Evolutionary conservation across 2,113 vertebrate genomes (phyloP), one percentile per base, ranked within the genome.

Genomic region (Cynocephalus volans): DNA sequence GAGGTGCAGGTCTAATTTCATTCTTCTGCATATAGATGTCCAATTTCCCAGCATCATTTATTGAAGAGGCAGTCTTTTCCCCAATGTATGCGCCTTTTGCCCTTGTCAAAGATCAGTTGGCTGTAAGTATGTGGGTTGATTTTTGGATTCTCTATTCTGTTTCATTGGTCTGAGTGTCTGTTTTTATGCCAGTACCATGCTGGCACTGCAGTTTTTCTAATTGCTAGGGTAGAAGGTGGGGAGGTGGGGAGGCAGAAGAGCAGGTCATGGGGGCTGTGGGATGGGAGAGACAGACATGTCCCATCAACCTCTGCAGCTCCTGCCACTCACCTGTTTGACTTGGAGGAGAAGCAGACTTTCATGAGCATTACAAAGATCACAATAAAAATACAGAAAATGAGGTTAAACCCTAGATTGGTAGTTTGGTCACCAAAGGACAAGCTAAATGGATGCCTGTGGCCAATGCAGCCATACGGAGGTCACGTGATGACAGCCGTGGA

Each of bases 401-500:
- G 83, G 54, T 41, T 73, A 50, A 83, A 13, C 6, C 88, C 13
- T 4, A 58, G 28, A 60, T 6, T 36, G 62, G 73, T 36, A 28
- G 75, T 83, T 41, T 0, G 11, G 26, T 76, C 96, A 64, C 72
- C 65, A 60, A 8, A 26, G 45, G 56, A 48, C n/a, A 10, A 56
- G 62, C n/a, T 60, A 72, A 89, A 41, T 28, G n/a, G 0, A 36
- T 72, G 76, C 18, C 10, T 4, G 18, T 41, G 62, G 75, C 45
- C 41, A 10, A 6, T 0, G 17, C 58, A 48, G 15, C 33, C 19
- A 8, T 54, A 15, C 0, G 0, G 72, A 88, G 84, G 86, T 1
- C 75, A 52, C 3, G 0, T 7, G 14, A 23, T 28, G 18, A 72
- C 41, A 54, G 41, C 1, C 0, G 4, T 5, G 14, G 11, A 31